phyloP scores from a whole-genome alignment of 2,113 vertebrate species.

The Vimba vimba region DNA sequence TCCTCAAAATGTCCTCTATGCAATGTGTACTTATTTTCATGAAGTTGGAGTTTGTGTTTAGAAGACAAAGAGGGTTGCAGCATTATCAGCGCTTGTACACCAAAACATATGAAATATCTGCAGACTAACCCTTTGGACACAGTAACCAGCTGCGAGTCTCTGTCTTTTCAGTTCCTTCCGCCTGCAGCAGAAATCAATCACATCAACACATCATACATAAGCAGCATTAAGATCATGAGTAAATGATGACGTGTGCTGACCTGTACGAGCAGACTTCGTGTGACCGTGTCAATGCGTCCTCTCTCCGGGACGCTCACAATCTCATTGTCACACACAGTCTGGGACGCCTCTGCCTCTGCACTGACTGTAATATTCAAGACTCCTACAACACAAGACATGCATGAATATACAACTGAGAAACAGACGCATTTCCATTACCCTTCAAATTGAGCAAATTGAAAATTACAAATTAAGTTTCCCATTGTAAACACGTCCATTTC shows the following conservation, averaged over 20 bases:
- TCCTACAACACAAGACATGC: slow-evolving; percentile 64
- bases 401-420: not conserved
- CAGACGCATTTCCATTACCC: not conserved
- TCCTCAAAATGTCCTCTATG: no score
- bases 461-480: no score
- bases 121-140: slow-evolving; percentile 71
- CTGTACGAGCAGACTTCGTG: slow-evolving; percentile 79
- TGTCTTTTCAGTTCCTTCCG: slow-evolving; percentile 75
- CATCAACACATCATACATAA: not conserved
- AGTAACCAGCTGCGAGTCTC: slow-evolving; percentile 71
- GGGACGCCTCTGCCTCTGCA: slow-evolving; percentile 75
- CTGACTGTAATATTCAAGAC: slow-evolving; percentile 76
- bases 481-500: no score
- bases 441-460: no score
- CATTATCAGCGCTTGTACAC: not conserved
- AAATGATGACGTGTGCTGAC: slow-evolving; percentile 61
- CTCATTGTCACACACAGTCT: slow-evolving; percentile 71
- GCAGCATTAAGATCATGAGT: not conserved
- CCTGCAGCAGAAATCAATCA: slow-evolving; percentile 58
- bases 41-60: not conserved
- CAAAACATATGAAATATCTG: not conserved
- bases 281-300: slow-evolving; percentile 79
- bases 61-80: not conserved
- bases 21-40: no score
- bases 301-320: slow-evolving; percentile 74